Evolutionary conservation across 1,140 invertebrate genomes (phyloP).

Genomic region (Drosophila neocordata): DNA sequence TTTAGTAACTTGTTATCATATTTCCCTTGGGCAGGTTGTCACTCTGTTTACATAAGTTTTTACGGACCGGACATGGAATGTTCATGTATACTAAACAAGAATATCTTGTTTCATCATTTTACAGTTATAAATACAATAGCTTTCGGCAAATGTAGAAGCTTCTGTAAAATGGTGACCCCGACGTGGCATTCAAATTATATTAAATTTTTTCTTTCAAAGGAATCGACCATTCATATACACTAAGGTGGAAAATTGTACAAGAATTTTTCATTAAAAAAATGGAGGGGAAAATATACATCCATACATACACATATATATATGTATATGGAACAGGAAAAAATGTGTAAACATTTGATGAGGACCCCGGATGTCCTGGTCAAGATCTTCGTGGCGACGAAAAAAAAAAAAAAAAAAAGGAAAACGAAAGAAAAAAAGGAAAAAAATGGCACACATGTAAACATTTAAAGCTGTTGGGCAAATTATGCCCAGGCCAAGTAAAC

Average conservation of each 20-base stretch:
- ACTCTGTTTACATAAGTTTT: too few species aligned
- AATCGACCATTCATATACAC: neutral
- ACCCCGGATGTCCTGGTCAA: conserved; percentile 10
- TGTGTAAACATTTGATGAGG: conserved; percentile 10
- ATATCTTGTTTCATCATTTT: neutral
- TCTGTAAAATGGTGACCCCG: neutral
- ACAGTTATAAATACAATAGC: neutral
- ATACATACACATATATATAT: too few species aligned
- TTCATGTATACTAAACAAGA: neutral
- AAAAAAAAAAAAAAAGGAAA: conserved; percentile 5
- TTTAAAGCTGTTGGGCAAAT: conserved; percentile 61
- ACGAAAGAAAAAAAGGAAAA: neutral
- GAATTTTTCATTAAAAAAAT: conserved; percentile 9
- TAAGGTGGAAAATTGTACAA: conserved; percentile 2
- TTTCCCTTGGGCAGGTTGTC: too few species aligned
- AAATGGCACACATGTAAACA: conserved; percentile 48
- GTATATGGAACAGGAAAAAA: neutral
- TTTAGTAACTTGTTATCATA: too few species aligned
- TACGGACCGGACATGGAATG: too few species aligned
- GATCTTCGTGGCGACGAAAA: conserved; percentile 9
- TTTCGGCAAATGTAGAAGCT: too few species aligned
- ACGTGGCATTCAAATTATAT: conserved; percentile 1
- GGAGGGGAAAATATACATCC: neutral
- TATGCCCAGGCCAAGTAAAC: conserved; percentile 39
- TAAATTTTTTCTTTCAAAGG: neutral